Evolutionary conservation across 2,797 vertebrate genomes (phyloP).

Genomic region (Catamblyrhynchus diadema): DNA sequence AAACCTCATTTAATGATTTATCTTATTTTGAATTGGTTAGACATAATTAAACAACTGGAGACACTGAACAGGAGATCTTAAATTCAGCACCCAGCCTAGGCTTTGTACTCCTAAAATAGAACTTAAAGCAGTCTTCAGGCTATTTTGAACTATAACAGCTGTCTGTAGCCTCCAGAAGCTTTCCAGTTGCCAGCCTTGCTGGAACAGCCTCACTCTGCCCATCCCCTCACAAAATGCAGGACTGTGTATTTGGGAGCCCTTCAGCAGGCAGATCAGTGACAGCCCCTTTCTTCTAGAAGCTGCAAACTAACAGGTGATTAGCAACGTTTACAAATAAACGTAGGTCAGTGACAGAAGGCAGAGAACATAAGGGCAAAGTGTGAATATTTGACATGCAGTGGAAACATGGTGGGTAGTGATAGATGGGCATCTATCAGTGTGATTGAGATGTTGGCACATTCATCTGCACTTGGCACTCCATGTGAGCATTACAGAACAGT

Average conservation of each 20-base stretch:
- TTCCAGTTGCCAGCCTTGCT: background rate
- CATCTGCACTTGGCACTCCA: background rate
- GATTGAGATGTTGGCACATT: background rate
- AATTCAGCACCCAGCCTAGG: background rate
- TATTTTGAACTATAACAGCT: background rate
- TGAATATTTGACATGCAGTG: background rate
- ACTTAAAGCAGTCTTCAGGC: background rate
- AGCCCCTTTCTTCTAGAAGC: background rate
- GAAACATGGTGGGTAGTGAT: background rate
- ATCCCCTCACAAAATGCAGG: fast-evolving
- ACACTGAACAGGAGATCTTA: background rate
- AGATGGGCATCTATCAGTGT: background rate
- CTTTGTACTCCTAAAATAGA: background rate
- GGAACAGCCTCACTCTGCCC: background rate
- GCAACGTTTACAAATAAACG: background rate
- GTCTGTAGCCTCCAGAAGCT: background rate
- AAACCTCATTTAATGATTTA: background rate
- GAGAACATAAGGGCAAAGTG: background rate
- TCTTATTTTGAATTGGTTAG: background rate
- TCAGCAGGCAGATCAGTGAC: background rate
- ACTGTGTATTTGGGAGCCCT: background rate
- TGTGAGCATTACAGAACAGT: background rate
- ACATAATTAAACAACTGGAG: background rate
- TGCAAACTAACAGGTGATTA: background rate
- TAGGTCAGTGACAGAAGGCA: background rate